Evolutionary conservation across 2,113 vertebrate genomes (phyloP).

Genomic region (Tursiops truncatus): DNA sequence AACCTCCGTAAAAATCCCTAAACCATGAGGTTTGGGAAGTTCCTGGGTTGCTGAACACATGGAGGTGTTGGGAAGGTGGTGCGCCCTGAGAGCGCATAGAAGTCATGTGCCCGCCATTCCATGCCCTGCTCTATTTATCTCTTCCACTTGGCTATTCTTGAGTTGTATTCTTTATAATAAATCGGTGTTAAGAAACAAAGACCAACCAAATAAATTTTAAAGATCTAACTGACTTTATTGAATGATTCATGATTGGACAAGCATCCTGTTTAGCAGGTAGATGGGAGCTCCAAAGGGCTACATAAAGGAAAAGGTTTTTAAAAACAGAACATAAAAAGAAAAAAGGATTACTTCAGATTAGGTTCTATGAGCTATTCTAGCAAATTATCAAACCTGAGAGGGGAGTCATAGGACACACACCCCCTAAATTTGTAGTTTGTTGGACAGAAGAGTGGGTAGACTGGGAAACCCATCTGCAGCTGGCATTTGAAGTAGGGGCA

Average conservation of each 20-base stretch:
- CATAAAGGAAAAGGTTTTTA: not conserved
- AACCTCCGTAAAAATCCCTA: no score
- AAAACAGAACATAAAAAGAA: not conserved
- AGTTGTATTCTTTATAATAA: not conserved
- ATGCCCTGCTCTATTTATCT: not conserved
- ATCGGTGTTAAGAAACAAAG: not conserved
- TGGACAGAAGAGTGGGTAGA: not conserved
- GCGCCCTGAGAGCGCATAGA: not conserved
- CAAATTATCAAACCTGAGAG: not conserved
- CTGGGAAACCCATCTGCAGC: not conserved
- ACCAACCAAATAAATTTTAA: not conserved
- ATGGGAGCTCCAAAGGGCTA: not conserved
- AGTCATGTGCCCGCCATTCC: not conserved
- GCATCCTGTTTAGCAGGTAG: not conserved
- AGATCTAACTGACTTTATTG: not conserved
- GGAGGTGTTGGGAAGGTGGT: no score
- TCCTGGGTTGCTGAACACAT: no score
- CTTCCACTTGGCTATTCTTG: not conserved
- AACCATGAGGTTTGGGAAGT: no score
- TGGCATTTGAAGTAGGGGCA: not conserved
- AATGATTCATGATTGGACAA: not conserved
- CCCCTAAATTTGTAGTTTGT: not conserved
- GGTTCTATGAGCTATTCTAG: not conserved
- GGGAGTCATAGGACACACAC: no score
- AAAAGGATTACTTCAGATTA: not conserved